Conservation (phyloP, 2,888 invertebrate genomes). For the Hydropsyche betteni region DNA sequence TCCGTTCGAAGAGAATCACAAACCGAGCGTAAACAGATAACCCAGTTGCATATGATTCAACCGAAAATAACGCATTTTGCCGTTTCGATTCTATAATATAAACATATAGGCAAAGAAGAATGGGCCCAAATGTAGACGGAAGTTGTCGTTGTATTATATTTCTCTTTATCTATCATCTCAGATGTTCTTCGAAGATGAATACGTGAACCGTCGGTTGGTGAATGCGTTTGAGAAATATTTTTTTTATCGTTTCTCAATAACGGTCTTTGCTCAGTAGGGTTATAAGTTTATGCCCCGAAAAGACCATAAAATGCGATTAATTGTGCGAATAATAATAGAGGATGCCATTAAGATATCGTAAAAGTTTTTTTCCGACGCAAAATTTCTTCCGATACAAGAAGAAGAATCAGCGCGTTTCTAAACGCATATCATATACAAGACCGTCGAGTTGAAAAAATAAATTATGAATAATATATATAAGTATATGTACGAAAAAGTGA, state of each 20-base stretch:
- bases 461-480: not conserved
- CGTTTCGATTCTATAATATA: slow-evolving; percentile 7
- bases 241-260: too few species aligned
- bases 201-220: too few species aligned
- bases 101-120: too few species aligned
- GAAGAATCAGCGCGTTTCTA: slow-evolving; percentile 7
- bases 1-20: not conserved
- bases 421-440: not conserved
- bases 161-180: too few species aligned
- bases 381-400: not conserved
- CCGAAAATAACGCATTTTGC: slow-evolving; percentile 22
- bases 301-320: not conserved
- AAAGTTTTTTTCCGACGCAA: not conserved
- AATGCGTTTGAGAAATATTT: too few species aligned
- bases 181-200: too few species aligned
- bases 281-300: too few species aligned
- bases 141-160: too few species aligned
- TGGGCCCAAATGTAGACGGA: too few species aligned
- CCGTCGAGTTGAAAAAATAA: not conserved
- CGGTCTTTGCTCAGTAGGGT: too few species aligned
- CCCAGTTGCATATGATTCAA: slow-evolving; percentile 18
- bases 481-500: slow-evolving; percentile 8
- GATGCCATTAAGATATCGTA: slow-evolving; percentile 13
- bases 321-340: slow-evolving; percentile 11
- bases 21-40: slow-evolving; percentile 29